Conservation (phyloP, 2,113 vertebrate genomes). For the Grallaria varia region DNA sequence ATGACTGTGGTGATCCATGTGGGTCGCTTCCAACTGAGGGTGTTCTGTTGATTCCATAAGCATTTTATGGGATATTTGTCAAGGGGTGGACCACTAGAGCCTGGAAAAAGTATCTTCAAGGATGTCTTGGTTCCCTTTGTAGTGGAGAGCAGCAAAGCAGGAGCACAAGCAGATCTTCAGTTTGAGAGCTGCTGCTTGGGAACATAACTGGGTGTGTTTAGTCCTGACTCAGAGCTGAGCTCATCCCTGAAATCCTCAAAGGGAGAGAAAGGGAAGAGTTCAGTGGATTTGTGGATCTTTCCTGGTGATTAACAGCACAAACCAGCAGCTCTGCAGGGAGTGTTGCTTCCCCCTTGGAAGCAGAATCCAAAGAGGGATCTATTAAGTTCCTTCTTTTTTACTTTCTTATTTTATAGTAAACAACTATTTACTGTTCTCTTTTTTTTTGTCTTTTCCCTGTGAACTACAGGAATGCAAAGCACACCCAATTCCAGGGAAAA, state of each 20-base stretch:
- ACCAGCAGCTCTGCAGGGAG: not conserved
- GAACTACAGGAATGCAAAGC: not conserved
- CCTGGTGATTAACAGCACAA: not conserved
- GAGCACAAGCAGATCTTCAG: not conserved
- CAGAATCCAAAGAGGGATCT: not conserved
- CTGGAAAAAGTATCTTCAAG: not conserved
- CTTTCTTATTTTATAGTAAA: not conserved
- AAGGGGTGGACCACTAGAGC: no score
- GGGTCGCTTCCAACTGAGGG: not conserved
- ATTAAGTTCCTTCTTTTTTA: not conserved
- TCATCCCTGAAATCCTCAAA: not conserved
- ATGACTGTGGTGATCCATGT: not conserved
- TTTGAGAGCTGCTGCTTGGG: not conserved
- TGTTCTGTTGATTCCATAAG: accelerated
- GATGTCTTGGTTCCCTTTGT: not conserved
- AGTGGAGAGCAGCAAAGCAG: not conserved
- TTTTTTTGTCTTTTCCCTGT: no score
- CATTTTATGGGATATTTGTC: not conserved
- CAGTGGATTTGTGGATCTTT: not conserved
- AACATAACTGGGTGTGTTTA: not conserved
- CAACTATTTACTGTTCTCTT: not conserved
- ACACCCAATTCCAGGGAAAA: not conserved
- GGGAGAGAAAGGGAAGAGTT: not conserved
- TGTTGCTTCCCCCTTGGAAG: not conserved
- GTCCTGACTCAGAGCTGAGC: not conserved